Evolutionary conservation across 2,888 invertebrate genomes (phyloP).

Genomic region (Trypoxylon attenuatum): DNA sequence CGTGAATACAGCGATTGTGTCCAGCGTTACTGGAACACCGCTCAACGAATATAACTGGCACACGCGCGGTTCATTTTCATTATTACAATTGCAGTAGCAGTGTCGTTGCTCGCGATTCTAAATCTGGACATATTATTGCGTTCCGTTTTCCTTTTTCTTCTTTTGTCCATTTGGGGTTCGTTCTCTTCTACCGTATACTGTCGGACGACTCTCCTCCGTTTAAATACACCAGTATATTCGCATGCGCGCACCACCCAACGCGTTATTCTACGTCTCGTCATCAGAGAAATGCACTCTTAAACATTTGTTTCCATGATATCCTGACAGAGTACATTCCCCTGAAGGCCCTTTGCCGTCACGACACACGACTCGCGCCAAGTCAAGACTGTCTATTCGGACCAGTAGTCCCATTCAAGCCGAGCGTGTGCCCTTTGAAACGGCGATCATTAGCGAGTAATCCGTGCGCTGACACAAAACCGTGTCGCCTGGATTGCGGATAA

Average conservation of each 20-base stretch:
- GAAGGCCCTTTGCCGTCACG: constrained; percentile 13
- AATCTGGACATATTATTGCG: constrained; percentile 33
- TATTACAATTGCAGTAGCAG: constrained; percentile 21
- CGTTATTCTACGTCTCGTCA: constrained; percentile 29
- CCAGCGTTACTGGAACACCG: no score
- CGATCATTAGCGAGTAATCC: not conserved
- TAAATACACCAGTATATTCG: constrained; percentile 27
- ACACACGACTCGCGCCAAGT: not conserved
- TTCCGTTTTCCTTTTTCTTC: not conserved
- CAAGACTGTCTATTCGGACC: not conserved
- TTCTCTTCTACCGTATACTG: no score
- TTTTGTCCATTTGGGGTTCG: constrained; percentile 11
- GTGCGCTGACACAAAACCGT: not conserved
- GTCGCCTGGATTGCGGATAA: no score
- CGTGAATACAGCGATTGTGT: not conserved
- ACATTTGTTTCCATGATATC: constrained; percentile 37
- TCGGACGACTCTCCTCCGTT: constrained; percentile 9
- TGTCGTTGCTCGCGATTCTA: constrained; percentile 11
- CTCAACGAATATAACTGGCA: not conserved
- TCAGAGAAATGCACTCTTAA: constrained; percentile 48
- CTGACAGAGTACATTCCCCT: constrained; percentile 2
- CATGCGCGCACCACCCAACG: constrained; percentile 2
- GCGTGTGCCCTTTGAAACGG: not conserved
- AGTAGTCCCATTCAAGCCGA: constrained; percentile 2
- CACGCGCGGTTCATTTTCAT: constrained; percentile 26